phyloP scores from a whole-genome alignment of 1,140 invertebrate genomes.

The Drosophila rufa region DNA sequence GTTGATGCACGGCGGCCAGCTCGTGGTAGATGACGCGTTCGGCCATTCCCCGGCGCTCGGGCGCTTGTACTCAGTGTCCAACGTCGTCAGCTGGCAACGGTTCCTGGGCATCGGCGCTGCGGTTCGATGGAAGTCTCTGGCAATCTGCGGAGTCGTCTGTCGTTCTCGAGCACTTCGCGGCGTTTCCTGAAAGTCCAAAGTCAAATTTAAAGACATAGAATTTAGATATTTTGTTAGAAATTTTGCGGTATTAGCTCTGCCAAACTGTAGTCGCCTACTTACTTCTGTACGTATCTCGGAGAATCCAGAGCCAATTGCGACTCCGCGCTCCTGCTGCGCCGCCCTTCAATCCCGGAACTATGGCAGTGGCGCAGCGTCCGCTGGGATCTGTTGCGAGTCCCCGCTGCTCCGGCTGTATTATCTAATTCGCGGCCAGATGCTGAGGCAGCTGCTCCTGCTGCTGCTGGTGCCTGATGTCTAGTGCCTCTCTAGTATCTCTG shows the following conservation, averaged over 20 bases:
- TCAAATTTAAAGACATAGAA: conserved; percentile 1
- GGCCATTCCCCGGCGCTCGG: conserved; percentile 16
- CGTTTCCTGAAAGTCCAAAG: not conserved
- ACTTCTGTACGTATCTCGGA: not conserved
- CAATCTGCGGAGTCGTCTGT: not conserved
- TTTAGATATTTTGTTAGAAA: not conserved
- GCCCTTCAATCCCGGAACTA: conserved; percentile 37
- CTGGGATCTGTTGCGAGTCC: not conserved
- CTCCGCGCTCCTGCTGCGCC: conserved; percentile 22
- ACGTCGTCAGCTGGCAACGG: not conserved
- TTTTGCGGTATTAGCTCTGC: not conserved
- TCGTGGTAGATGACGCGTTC: conserved; percentile 29
- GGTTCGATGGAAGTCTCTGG: not conserved
- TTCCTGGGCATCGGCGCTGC: conserved; percentile 16
- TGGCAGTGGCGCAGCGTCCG: conserved; percentile 39
- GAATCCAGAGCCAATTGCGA: conserved; percentile 6
- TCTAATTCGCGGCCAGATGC: conserved; percentile 16
- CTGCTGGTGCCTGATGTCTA: not conserved
- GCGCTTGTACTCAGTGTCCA: conserved; percentile 6
- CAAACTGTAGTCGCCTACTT: conserved; percentile 7
- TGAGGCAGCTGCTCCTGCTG: not conserved
- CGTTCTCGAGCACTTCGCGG: not conserved
- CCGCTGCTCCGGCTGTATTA: conserved; percentile 5
- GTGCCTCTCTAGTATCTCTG: not conserved
- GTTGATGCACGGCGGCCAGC: conserved; percentile 20